phyloP scores from a whole-genome alignment of 2,113 vertebrate species.

The Leptodactylus fuscus region DNA sequence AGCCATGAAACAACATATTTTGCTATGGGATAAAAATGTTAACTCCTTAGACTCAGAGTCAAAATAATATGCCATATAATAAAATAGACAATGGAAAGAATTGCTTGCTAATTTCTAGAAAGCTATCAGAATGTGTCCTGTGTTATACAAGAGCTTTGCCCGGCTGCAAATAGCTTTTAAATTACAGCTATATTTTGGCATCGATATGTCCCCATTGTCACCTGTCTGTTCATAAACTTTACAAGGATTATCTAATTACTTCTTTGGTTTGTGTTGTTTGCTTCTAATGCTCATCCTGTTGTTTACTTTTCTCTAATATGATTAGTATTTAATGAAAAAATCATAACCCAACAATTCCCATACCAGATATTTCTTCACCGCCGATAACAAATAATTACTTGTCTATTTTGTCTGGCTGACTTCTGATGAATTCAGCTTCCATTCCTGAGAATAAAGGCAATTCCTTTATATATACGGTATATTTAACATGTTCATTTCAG shows the following conservation, averaged over 20 bases:
- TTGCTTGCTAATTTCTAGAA: neutral
- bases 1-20: conserved; percentile 32
- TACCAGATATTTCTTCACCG: neutral
- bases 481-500: neutral
- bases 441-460: neutral
- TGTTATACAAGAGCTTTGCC: neutral
- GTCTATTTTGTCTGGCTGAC: neutral
- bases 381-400: neutral
- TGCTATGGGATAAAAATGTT: neutral
- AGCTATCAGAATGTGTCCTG: too few species aligned
- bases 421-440: neutral
- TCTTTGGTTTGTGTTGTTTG: neutral
- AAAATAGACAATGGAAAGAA: neutral
- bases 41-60: neutral
- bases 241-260: neutral
- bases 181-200: neutral
- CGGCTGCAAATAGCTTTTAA: neutral
- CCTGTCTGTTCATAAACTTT: neutral
- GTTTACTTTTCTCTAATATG: neutral
- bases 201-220: conserved; percentile 5
- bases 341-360: conserved; percentile 1
- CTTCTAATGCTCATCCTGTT: neutral
- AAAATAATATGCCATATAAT: neutral
- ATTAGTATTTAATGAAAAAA: conserved; percentile 7
- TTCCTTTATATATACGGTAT: neutral